A percentile compares a stretch with the other conserved stretches of the same genome.
phyloP scores from a whole-genome alignment of 2,888 invertebrate genomes.

The Heteromyza rotundicornis region DNA sequence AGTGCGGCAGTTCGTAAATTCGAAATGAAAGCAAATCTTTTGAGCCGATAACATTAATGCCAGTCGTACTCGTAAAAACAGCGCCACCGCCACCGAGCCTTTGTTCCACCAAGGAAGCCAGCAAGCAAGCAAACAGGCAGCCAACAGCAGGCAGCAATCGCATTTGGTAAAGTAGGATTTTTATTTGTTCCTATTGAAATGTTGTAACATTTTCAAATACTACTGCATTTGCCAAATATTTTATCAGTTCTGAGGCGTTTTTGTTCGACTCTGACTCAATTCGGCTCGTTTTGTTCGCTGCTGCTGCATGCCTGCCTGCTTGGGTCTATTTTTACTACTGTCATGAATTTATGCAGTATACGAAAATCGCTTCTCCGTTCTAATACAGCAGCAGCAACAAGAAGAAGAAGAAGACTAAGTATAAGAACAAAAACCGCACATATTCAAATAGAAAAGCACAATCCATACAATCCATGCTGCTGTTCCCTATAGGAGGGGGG shows the following conservation, averaged over 20 bases:
- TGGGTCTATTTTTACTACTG: not conserved
- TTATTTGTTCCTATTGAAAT: not conserved
- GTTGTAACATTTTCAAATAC: not conserved
- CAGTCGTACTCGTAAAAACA: not conserved
- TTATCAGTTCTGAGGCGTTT: not conserved
- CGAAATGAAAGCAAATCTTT: slow-evolving; percentile 1
- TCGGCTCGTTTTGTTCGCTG: too few relatives aligned
- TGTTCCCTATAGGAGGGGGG: too few relatives aligned
- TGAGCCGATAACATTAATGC: not conserved
- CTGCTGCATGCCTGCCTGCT: too few relatives aligned
- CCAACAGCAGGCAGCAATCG: too few relatives aligned
- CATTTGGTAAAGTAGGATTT: not conserved
- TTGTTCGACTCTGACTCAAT: too few relatives aligned
- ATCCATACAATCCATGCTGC: not conserved
- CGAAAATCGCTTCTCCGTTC: not conserved
- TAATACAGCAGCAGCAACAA: too few relatives aligned
- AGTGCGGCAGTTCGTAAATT: not conserved
- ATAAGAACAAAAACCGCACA: too few relatives aligned
- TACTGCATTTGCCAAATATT: not conserved
- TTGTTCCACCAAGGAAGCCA: too few relatives aligned
- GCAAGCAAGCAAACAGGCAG: too few relatives aligned
- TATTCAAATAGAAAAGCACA: too few relatives aligned
- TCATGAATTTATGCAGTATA: not conserved
- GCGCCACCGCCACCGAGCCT: too few relatives aligned
- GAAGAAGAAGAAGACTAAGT: too few relatives aligned